A percentile compares a stretch with the other conserved stretches of the same genome.
These are phyloP conservation scores for Toxonevra muliebris DNA, from an alignment of 2,888 invertebrate genomes.

Conservation along the genomic window DNA sequence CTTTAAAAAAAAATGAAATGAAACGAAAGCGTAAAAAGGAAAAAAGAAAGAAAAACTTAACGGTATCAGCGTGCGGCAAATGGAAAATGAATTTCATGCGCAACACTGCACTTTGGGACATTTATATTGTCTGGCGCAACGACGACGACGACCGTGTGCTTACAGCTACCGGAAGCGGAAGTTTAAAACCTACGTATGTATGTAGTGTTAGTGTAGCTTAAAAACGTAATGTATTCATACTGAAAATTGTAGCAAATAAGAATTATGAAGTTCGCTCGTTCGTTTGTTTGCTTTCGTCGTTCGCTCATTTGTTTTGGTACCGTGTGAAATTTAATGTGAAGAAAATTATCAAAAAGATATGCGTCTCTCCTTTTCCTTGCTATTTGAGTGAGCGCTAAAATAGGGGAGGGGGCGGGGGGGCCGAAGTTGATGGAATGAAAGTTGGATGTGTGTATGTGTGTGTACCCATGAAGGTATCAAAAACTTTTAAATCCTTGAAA, in stretches of 20 bases:
- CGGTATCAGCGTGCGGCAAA: constrained; percentile 1
- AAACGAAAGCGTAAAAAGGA: background rate
- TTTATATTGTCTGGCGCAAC: background rate
- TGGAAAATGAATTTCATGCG: constrained; percentile 31
- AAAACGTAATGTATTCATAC: constrained; percentile 28
- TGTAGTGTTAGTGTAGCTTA: background rate
- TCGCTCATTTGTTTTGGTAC: constrained; percentile 4
- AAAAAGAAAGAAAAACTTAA: background rate
- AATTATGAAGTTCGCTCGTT: constrained; percentile 27
- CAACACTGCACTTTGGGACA: constrained; percentile 23
- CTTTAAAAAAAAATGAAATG: constrained; percentile 26
- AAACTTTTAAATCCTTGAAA: constrained; percentile 25
- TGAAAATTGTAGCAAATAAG: constrained; percentile 23
- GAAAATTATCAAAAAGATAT: constrained; percentile 16
- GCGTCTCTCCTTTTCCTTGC: too few relatives aligned
- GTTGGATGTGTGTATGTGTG: too few relatives aligned
- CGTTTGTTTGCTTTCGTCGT: too few relatives aligned
- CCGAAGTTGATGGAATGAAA: background rate
- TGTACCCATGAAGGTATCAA: background rate
- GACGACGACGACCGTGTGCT: background rate
- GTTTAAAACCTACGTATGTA: constrained; percentile 3
- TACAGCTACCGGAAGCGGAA: constrained; percentile 22
- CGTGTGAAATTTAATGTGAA: constrained; percentile 34
- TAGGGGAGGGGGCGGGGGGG: background rate
- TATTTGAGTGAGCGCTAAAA: background rate